Base-by-base conservation (phyloP, 2,113 vertebrate genomes). In the Poeciliopsis prolifica region DNA sequence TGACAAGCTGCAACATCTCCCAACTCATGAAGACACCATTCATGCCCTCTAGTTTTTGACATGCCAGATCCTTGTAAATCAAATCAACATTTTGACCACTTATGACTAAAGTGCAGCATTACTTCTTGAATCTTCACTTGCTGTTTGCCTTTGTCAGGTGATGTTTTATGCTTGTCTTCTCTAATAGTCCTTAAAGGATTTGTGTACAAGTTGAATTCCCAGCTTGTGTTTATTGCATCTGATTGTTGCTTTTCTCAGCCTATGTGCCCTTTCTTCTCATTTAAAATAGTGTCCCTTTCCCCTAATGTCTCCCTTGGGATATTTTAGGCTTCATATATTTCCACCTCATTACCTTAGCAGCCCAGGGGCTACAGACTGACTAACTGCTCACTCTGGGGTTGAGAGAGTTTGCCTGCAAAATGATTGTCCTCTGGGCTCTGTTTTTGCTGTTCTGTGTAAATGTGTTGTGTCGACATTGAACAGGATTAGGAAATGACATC, bases 281-380 rank as follows among this genome's bases (percentile, higher is more conserved):
- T 65, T 58, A 70, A 81, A 75, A 77, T 60, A 71, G 86, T 84
- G 89, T 88, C 81, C 79, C 77, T 87, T 87, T 80, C 86, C 70
- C 80, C 71, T 75, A 83, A 78, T 48, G 83, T 78, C 68, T 87
- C 88, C 81, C 82, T 22, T 69, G 76, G 84, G 90, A 86, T 28
- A 64, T 87, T 85, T 90, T 77, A 86, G 69, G 71, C 73, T 87
- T 86, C 79, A 71, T 78, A 86, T 65, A 68, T 86, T 87, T 88
- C 80, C 74, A 85, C 80, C 74, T 91, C 89, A 86, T 91, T 89
- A 85, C 75, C 85, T 81, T 72, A 54, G 33, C 61, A 70, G 83
- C 82, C 70, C n/a, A 60, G 65, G 77, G 83, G 79, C 81, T 33
- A 62, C 64, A 80, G 68, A 63, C 79, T 9, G 31, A 48, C 65